These are phyloP conservation scores for Ictidomys tridecemlineatus DNA, from an alignment of 2,113 vertebrate genomes.

Conservation along the genomic window DNA sequence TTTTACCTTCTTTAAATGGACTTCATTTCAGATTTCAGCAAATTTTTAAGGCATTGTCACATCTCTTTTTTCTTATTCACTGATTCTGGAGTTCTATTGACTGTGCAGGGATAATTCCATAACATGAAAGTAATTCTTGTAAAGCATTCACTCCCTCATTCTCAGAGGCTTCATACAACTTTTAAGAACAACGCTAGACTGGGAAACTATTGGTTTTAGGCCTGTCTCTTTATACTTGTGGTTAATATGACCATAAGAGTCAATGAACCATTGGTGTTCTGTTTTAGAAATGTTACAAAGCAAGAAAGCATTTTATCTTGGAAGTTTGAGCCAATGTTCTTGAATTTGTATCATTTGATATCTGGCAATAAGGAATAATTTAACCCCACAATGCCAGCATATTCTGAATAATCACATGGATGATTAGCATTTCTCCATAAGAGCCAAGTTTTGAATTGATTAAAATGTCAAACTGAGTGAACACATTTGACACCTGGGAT, in stretches of 20 bases:
- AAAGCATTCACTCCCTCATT: constrained; percentile 17
- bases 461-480: background rate
- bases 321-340: background rate
- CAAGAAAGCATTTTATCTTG: constrained; percentile 31
- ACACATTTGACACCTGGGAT: background rate
- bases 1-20: background rate
- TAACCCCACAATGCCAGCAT: background rate
- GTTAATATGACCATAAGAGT: background rate
- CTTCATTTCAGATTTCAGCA: background rate
- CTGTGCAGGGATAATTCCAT: background rate
- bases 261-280: background rate
- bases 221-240: background rate
- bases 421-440: background rate
- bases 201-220: background rate
- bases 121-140: constrained; percentile 45
- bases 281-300: constrained; percentile 22
- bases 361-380: background rate
- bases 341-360: background rate
- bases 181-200: background rate
- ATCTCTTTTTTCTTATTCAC: background rate
- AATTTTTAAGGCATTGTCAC: background rate
- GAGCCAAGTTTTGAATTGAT: background rate
- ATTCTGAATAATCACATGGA: constrained; percentile 4
- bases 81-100: constrained; percentile 11
- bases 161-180: constrained; percentile 17